Conservation (phyloP, 2,113 vertebrate genomes). For the Takifugu flavidus region DNA sequence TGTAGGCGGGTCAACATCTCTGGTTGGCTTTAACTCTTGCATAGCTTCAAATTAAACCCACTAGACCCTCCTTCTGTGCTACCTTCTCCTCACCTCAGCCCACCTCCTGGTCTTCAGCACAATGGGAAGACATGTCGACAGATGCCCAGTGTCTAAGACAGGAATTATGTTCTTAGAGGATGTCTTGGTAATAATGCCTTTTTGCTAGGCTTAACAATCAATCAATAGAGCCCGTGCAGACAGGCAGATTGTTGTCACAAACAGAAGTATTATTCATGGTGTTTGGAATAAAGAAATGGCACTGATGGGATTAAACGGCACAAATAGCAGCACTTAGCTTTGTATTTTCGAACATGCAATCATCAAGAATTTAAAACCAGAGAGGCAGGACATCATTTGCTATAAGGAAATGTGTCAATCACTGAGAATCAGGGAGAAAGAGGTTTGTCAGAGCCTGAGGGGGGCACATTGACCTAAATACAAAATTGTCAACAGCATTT, state of each 20-base stretch:
- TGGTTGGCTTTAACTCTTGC: not conserved
- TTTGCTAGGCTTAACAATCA: slow-evolving; percentile 4
- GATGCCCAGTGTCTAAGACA: slow-evolving; percentile 80
- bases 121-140: slow-evolving; percentile 76
- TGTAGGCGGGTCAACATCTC: slow-evolving; percentile 60
- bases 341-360: slow-evolving; percentile 67
- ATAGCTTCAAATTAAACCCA: slow-evolving; percentile 72
- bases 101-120: slow-evolving; percentile 60
- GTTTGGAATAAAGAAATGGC: slow-evolving; percentile 22
- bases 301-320: slow-evolving; percentile 35
- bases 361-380: slow-evolving; percentile 72
- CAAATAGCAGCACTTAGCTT: slow-evolving; percentile 50
- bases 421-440: slow-evolving; percentile 67
- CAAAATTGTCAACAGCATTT: slow-evolving; percentile 72
- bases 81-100: slow-evolving; percentile 45
- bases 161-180: slow-evolving; percentile 83
- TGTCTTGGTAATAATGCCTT: slow-evolving; percentile 69
- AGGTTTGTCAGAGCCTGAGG: slow-evolving; percentile 74
- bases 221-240: not conserved
- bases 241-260: not conserved
- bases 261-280: not conserved
- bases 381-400: slow-evolving; percentile 67
- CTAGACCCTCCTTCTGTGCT: slow-evolving; percentile 46
- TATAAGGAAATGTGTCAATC: slow-evolving; percentile 76
- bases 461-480: slow-evolving; percentile 78